Percentiles rank a stretch among this genome's conserved stretches.
Conservation (phyloP, 2,797 vertebrate genomes). For the Cryptoblepharus egeriae region DNA sequence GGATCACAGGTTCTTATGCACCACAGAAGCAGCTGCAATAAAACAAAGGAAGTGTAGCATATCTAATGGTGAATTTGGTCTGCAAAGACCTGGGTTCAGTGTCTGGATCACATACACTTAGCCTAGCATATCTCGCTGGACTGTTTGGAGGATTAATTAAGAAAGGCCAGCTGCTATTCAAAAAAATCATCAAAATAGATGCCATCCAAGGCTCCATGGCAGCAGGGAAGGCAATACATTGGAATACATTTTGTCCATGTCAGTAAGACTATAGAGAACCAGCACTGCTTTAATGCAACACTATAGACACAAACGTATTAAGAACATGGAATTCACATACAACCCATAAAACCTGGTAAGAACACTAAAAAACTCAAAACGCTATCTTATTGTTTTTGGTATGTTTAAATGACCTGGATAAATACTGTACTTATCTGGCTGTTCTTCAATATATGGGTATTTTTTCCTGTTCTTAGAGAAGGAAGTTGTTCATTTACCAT, state of each 20-base stretch:
- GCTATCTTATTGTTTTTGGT: background rate
- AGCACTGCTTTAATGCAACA: background rate
- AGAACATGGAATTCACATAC: too few species aligned
- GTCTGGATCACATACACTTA: too few species aligned
- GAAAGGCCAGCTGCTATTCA: too few species aligned
- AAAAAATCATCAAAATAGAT: too few species aligned
- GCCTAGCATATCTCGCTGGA: background rate
- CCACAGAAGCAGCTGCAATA: background rate
- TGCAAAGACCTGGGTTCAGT: background rate
- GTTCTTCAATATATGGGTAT: background rate
- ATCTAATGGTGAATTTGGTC: background rate
- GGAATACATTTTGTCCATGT: background rate
- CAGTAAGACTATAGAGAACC: background rate
- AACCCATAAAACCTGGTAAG: background rate
- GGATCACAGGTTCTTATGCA: background rate
- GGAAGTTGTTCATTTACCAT: constrained; percentile 17
- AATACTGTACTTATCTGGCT: background rate
- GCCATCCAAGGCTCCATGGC: background rate
- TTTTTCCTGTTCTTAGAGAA: background rate
- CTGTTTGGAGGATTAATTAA: background rate
- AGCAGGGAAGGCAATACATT: background rate
- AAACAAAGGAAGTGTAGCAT: background rate
- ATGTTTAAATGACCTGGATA: background rate
- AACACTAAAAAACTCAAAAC: background rate
- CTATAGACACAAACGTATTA: background rate